Evolutionary conservation across 2,888 invertebrate species (phyloP).

Genomic region (Drosophila diplacantha): DNA sequence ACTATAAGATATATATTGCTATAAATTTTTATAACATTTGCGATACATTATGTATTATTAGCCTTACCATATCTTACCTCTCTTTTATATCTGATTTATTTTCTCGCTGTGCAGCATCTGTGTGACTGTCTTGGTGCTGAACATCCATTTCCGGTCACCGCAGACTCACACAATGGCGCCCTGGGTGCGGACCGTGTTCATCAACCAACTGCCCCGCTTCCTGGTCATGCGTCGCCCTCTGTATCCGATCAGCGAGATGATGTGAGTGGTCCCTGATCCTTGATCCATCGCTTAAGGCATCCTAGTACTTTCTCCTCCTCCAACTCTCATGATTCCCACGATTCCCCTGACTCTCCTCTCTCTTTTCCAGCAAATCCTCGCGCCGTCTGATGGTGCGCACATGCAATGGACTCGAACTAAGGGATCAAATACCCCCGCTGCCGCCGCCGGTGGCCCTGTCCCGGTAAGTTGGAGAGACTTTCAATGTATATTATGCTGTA

Average conservation of each 20-base stretch:
- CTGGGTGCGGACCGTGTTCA: conserved; percentile 97
- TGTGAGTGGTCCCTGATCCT: conserved; percentile 66
- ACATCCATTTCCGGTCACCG: conserved; percentile 98
- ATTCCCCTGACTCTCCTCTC: too few relatives aligned
- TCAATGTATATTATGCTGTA: background rate
- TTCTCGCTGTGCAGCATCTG: conserved; percentile 83
- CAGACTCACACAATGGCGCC: conserved; percentile 99
- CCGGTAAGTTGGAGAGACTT: conserved; percentile 67
- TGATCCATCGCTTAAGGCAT: background rate
- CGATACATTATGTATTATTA: background rate
- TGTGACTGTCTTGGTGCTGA: conserved; percentile 96
- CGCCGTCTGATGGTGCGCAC: conserved; percentile 86
- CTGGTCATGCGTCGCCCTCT: conserved; percentile 93
- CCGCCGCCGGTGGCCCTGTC: conserved; percentile 80
- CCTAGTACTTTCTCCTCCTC: too few relatives aligned
- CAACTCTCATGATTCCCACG: too few relatives aligned
- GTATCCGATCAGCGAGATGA: conserved; percentile 79
- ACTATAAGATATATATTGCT: too few relatives aligned
- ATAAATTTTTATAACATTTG: too few relatives aligned
- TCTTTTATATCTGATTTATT: background rate
- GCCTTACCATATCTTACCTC: fast-evolving
- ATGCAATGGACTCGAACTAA: conserved; percentile 86
- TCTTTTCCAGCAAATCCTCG: conserved; percentile 74
- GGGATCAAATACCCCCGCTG: conserved; percentile 81
- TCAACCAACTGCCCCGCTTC: conserved; percentile 95